Evolutionary conservation across 2,888 invertebrate species (phyloP), one percentile per base, ranked within the genome.

Genomic region (Icerya purchasi): DNA sequence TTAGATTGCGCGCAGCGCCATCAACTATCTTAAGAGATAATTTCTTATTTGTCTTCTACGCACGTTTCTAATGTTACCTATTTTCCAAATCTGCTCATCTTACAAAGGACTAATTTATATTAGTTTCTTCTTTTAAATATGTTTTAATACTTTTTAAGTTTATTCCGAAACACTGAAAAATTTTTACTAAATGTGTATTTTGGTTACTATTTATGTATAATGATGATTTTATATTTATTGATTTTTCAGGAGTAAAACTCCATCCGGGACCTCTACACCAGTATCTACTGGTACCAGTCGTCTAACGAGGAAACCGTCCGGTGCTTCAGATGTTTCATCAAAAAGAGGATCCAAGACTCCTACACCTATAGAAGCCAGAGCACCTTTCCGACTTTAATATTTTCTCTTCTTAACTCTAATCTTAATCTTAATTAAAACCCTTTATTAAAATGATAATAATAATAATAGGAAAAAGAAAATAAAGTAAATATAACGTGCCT

Each of bases 221-320:
- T 5, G 20, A 57, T 50, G 63, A 60, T 58, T 58, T 54, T 67
- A 63, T 64, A 68, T 64, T 71, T 51, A 54, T 22, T 54, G 8
- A 36, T 23, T 56, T 61, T 23, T 5, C 66, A 85, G 84, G 74
- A 81, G 83, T 71, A 76, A 83, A 70, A 84, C 84, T 65, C 83
- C 84, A 58, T 84, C 85, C 59, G 84, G 84, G 61, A 83, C 84
- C 24, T 69, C 81, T 63, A 83, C 83, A 14, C 83, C 84, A 53
- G 77, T 83, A 21, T 14, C 57, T 50, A 50, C 52, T 50, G 59
- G 59, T 23, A 55, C 55, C 1, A 55, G 51, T 24, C 51, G 54
- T 36, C 8, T 36, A 23, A 49, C 81, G 63, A 74, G 82, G 57
- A 82, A 80, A 68, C 76, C 82, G 3, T 82, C 83, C 0, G 82